A percentile compares a stretch with the other conserved stretches of the same genome.
phyloP scores from a whole-genome alignment of 2,888 invertebrate genomes.

The Sericinus montela region DNA sequence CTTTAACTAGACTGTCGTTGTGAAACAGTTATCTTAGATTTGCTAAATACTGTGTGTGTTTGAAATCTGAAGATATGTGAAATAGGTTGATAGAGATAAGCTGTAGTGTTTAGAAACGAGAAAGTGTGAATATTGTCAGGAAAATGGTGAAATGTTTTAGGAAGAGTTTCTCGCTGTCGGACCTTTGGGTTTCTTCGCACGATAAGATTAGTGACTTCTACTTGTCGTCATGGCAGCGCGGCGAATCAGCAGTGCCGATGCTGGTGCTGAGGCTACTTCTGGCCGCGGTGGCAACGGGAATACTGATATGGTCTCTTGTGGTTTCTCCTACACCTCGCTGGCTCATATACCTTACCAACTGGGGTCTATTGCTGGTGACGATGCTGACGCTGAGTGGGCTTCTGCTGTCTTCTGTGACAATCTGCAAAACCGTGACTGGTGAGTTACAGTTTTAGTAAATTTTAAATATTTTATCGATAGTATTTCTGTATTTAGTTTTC shows the following conservation, averaged over 20 bases:
- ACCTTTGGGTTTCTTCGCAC: slow-evolving; percentile 59
- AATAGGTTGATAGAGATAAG: slow-evolving; percentile 13
- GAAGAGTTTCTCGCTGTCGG: slow-evolving; percentile 46
- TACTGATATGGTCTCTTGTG: slow-evolving; percentile 53
- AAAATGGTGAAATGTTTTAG: slow-evolving; percentile 68
- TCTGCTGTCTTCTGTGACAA: slow-evolving; percentile 42
- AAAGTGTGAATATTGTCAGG: slow-evolving; percentile 22
- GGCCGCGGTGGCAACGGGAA: slow-evolving; percentile 37
- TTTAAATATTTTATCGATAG: too few relatives aligned
- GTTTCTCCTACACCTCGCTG: slow-evolving; percentile 41
- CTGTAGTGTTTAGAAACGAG: slow-evolving; percentile 9
- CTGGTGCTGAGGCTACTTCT: slow-evolving; percentile 48
- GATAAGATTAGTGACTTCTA: slow-evolving; percentile 62
- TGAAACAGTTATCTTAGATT: slow-evolving; percentile 32
- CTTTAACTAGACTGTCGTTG: slow-evolving; percentile 29
- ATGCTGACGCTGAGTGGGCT: slow-evolving; percentile 44
- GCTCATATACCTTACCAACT: slow-evolving; percentile 66
- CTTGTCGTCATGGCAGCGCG: slow-evolving; percentile 65
- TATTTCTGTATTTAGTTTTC: too few relatives aligned
- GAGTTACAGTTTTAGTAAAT: slow-evolving; percentile 23
- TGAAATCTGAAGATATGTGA: slow-evolving; percentile 14
- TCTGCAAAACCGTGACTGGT: slow-evolving; percentile 43
- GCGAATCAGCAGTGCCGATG: slow-evolving; percentile 57
- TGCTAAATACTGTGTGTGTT: neutral
- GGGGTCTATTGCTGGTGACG: slow-evolving; percentile 56